A percentile compares a stretch with the other conserved stretches of the same genome.
phyloP scores from a whole-genome alignment of 2,888 invertebrate species.

The Rhorus exstirpatorius region DNA sequence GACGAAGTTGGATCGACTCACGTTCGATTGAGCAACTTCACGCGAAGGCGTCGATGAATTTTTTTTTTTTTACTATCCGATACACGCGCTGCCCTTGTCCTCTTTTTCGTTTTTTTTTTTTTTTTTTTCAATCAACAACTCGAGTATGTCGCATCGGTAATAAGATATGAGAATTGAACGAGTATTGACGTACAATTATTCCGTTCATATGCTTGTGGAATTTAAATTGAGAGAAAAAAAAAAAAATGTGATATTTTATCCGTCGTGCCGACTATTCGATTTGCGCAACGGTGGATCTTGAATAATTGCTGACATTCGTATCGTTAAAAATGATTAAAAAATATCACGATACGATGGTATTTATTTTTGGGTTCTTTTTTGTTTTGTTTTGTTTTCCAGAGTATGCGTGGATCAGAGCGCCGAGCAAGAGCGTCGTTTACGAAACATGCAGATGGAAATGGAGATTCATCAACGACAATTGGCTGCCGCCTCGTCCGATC shows the following conservation, averaged over 20 bases:
- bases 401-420: conserved; percentile 80
- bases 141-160: conserved; percentile 37
- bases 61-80: conserved; percentile 22
- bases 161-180: conserved; percentile 39
- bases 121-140: conserved; percentile 28
- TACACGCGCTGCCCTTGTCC: conserved; percentile 62
- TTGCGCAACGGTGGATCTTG: background rate
- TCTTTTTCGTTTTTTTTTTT: conserved; percentile 43
- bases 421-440: conserved; percentile 81
- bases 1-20: conserved; percentile 40
- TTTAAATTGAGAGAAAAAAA: conserved; percentile 9
- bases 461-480: conserved; percentile 88
- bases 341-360: background rate
- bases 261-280: background rate
- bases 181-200: conserved; percentile 47
- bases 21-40: conserved; percentile 62
- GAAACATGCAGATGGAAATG: conserved; percentile 86
- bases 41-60: conserved; percentile 47
- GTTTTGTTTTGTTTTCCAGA: conserved; percentile 71
- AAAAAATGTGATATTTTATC: background rate
- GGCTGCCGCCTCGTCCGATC: conserved; percentile 87
- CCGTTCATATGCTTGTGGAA: background rate
- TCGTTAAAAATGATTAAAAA: background rate
- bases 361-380: background rate
- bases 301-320: background rate